phyloP scores from a whole-genome alignment of 2,797 vertebrate genomes.

The Enoplosus armatus region DNA sequence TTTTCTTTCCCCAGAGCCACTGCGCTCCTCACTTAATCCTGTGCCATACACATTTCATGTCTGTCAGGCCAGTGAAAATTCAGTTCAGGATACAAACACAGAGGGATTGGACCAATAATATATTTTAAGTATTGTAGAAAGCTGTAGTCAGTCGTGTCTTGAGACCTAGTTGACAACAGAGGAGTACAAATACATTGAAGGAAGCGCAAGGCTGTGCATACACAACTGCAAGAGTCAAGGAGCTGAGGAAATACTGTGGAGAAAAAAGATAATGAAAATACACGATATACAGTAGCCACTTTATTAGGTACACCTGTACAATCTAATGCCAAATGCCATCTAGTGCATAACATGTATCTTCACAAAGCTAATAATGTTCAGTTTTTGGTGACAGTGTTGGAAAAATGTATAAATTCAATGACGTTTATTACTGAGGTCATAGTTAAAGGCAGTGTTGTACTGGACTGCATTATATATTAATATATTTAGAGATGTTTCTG shows the following conservation, averaged over 20 bases:
- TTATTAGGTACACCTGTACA: background rate
- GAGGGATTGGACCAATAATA: conserved; percentile 45
- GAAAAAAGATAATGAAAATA: background rate
- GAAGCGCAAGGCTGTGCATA: background rate
- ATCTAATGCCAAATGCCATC: background rate
- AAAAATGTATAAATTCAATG: background rate
- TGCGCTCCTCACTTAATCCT: conserved; percentile 46
- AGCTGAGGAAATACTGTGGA: background rate
- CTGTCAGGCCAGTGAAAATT: conserved; percentile 59
- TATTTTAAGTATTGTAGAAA: conserved; percentile 43
- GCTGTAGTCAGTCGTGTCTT: conserved; percentile 11
- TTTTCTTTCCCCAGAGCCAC: conserved; percentile 28
- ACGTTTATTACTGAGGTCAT: background rate
- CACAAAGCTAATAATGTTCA: background rate
- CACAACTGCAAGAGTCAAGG: conserved; percentile 5
- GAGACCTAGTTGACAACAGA: conserved; percentile 27
- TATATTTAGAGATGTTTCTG: background rate
- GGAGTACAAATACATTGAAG: conserved; percentile 9
- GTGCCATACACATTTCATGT: conserved; percentile 53
- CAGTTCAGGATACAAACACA: conserved; percentile 49
- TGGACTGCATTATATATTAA: background rate
- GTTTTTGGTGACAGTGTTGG: background rate
- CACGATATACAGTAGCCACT: background rate
- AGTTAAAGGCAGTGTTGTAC: background rate
- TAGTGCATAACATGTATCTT: background rate